Conservation (phyloP, 1,140 invertebrate species). For the Rhagoletis zephyria region DNA sequence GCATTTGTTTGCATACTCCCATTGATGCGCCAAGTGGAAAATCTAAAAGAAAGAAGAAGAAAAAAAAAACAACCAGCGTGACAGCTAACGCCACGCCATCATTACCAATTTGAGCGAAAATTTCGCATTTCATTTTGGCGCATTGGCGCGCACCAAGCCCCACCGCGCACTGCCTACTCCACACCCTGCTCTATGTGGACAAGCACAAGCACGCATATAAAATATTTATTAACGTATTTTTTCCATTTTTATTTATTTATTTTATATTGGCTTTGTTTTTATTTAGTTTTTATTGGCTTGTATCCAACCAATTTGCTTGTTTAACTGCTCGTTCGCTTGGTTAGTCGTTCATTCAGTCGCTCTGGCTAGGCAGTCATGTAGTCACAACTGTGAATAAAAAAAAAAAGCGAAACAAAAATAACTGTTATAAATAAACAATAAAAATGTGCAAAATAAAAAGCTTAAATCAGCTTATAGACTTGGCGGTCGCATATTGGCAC, state of each 20-base stretch:
- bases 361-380: background rate
- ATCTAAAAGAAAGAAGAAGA: background rate
- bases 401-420: background rate
- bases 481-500: constrained; percentile 6
- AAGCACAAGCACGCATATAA: background rate
- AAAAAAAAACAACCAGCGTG: background rate
- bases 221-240: background rate
- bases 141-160: constrained; percentile 9
- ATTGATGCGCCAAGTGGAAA: constrained; percentile 19
- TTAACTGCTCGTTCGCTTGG: background rate
- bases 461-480: background rate
- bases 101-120: background rate
- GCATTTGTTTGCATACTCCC: background rate
- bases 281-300: background rate
- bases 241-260: background rate
- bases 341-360: background rate
- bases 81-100: background rate
- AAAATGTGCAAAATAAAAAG: background rate
- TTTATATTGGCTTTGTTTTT: background rate
- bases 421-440: background rate
- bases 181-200: background rate
- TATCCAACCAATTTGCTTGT: background rate
- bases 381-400: background rate
- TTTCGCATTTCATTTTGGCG: constrained; percentile 42
- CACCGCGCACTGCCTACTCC: too few species aligned